phyloP scores from a whole-genome alignment of 2,888 invertebrate species.

The Cloeon dipterum region DNA sequence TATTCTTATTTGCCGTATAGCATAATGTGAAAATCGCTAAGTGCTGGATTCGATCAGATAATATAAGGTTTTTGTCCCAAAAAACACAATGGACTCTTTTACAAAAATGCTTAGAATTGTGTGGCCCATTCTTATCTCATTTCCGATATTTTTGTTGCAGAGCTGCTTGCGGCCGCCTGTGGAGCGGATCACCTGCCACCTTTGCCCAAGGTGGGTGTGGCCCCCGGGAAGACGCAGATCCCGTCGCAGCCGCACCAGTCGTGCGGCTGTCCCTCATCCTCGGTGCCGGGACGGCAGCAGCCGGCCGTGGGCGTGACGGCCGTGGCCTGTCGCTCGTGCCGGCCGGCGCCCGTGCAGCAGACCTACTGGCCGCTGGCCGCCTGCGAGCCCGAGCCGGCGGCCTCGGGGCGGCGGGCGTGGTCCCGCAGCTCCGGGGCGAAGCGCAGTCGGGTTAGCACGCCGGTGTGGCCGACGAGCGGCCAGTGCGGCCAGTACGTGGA shows the following conservation, averaged over 20 bases:
- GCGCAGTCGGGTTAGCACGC: not conserved
- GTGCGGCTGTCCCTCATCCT: not conserved
- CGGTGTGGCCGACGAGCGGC: too few relatives aligned
- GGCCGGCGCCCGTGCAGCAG: slow-evolving; percentile 11
- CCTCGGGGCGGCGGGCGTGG: slow-evolving; percentile 14
- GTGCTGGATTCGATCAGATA: too few relatives aligned
- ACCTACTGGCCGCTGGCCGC: slow-evolving; percentile 8
- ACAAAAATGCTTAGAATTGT: too few relatives aligned
- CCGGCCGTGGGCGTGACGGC: slow-evolving; percentile 7
- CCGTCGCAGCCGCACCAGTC: not conserved
- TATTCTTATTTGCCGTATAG: too few relatives aligned
- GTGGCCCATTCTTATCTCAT: too few relatives aligned
- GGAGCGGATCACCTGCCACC: not conserved
- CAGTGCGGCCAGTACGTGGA: too few relatives aligned
- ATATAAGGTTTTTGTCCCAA: too few relatives aligned
- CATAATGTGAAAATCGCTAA: too few relatives aligned
- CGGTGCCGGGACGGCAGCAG: slow-evolving; percentile 7
- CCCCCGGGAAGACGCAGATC: not conserved
- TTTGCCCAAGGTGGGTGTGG: not conserved
- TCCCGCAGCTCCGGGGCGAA: not conserved
- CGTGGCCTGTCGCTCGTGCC: slow-evolving; percentile 2
- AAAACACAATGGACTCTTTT: too few relatives aligned
- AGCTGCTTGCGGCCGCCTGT: not conserved
- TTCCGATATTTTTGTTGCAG: too few relatives aligned
- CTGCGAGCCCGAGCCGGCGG: slow-evolving; percentile 6